Percentiles rank a stretch among this genome's conserved stretches.
phyloP scores from a whole-genome alignment of 2,888 invertebrate genomes.

The Anthrax anthrax region DNA sequence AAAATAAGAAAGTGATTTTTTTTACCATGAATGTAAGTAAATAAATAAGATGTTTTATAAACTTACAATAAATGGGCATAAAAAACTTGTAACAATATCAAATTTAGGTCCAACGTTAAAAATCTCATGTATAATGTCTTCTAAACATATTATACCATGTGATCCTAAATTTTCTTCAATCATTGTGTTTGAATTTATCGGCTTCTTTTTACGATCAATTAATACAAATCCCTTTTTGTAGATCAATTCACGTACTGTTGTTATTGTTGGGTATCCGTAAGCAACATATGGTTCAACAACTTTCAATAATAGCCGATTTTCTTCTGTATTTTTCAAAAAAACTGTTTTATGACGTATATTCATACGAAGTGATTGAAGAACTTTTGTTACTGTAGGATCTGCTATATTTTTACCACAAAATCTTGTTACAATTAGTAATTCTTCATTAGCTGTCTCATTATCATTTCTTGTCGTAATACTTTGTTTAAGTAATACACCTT shows the following conservation, averaged over 20 bases:
- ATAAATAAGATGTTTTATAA: no score
- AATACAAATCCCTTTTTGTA: slow-evolving; percentile 32
- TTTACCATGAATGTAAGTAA: no score
- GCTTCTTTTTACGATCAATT: slow-evolving; percentile 26
- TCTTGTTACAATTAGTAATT: slow-evolving; percentile 28
- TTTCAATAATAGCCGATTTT: slow-evolving; percentile 27
- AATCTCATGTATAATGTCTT: slow-evolving; percentile 34
- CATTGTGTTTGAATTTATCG: slow-evolving; percentile 33
- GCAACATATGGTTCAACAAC: slow-evolving; percentile 32
- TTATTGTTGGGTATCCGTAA: slow-evolving; percentile 28
- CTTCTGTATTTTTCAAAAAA: slow-evolving; percentile 28
- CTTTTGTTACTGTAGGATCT: slow-evolving; percentile 20
- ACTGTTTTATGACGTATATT: slow-evolving; percentile 24
- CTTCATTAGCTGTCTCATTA: slow-evolving; percentile 10
- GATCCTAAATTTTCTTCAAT: slow-evolving; percentile 31
- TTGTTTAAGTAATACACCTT: slow-evolving; percentile 20
- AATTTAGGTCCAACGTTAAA: slow-evolving; percentile 32
- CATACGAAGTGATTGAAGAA: slow-evolving; percentile 24
- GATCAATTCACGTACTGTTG: slow-evolving; percentile 29
- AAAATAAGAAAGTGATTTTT: slow-evolving; percentile 4
- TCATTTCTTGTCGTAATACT: neutral
- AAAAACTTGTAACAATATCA: slow-evolving; percentile 22
- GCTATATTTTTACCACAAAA: slow-evolving; percentile 21
- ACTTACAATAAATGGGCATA: slow-evolving; percentile 32
- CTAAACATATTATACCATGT: slow-evolving; percentile 32